A percentile compares a stretch with the other conserved stretches of the same genome.
These are phyloP conservation scores for Arctopsyche grandis DNA, from an alignment of 1,140 invertebrate species.

Conservation along the genomic window DNA sequence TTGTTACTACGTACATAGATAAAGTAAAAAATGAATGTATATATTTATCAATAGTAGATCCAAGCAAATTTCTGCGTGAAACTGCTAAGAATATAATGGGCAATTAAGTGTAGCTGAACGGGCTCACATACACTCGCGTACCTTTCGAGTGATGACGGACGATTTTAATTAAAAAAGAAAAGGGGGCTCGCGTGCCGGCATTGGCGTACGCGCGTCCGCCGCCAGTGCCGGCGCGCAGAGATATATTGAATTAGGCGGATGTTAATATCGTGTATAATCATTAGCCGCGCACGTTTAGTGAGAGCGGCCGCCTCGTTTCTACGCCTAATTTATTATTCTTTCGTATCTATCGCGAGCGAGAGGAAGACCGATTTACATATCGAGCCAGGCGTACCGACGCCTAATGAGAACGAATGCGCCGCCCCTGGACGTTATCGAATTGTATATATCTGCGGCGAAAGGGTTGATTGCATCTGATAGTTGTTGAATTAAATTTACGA, in stretches of 20 bases:
- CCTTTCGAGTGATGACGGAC: background rate
- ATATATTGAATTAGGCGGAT: slow-evolving; percentile 54
- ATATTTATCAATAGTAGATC: too few relatives aligned
- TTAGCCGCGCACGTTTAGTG: slow-evolving; percentile 40
- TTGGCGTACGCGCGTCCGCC: background rate
- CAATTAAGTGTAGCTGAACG: too few relatives aligned
- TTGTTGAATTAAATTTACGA: too few relatives aligned
- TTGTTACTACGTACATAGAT: too few relatives aligned
- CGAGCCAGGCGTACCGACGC: background rate
- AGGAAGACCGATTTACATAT: slow-evolving; percentile 13
- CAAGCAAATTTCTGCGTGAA: too few relatives aligned
- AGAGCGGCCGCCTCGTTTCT: slow-evolving; percentile 37
- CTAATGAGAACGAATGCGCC: background rate
- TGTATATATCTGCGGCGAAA: too few relatives aligned
- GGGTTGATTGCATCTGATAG: too few relatives aligned
- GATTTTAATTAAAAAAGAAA: background rate
- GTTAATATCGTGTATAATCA: slow-evolving; percentile 54
- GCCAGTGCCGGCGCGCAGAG: slow-evolving; percentile 37
- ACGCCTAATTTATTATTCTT: slow-evolving; percentile 49
- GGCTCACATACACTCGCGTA: too few relatives aligned
- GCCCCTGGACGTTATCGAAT: too few relatives aligned
- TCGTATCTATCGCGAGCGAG: background rate
- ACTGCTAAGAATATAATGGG: too few relatives aligned
- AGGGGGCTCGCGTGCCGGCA: slow-evolving; percentile 1
- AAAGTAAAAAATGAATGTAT: too few relatives aligned